Percentiles rank a stretch among this genome's conserved stretches.
phyloP scores from a whole-genome alignment of 2,888 invertebrate species.

The Latrodectus elegans region DNA sequence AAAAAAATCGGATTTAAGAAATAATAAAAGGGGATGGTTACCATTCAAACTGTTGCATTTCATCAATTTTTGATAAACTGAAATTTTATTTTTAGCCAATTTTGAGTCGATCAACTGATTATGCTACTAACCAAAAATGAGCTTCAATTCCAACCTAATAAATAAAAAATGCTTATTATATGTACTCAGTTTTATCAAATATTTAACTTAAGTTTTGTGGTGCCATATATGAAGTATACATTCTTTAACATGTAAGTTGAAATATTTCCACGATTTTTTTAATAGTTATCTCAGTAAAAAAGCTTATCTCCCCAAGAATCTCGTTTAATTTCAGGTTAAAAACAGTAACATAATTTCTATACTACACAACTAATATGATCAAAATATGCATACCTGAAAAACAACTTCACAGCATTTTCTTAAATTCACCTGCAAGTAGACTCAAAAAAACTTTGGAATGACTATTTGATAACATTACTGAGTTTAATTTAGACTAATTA shows the following conservation, averaged over 20 bases:
- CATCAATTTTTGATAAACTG: not conserved
- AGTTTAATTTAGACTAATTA: no score
- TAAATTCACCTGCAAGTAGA: constrained; percentile 60
- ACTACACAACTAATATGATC: not conserved
- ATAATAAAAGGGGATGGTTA: constrained; percentile 17
- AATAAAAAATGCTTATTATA: constrained; percentile 64
- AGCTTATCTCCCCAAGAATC: no score
- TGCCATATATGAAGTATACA: constrained; percentile 65
- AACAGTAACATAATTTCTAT: no score
- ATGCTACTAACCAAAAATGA: constrained; percentile 56
- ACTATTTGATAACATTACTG: not conserved
- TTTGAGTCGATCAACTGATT: constrained; percentile 12
- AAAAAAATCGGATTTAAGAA: not conserved
- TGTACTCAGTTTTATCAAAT: constrained; percentile 39
- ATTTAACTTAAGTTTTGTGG: constrained; percentile 53
- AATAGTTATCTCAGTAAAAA: no score
- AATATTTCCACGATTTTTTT: no score
- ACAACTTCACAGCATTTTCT: constrained; percentile 39
- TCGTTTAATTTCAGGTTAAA: no score
- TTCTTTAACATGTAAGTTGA: not conserved
- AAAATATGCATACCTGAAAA: constrained; percentile 45
- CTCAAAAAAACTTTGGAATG: constrained; percentile 30
- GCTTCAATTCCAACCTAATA: constrained; percentile 67
- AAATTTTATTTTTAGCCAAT: constrained; percentile 1
- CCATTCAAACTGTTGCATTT: constrained; percentile 68